Percentiles rank a stretch among this genome's conserved stretches.
phyloP scores from a whole-genome alignment of 2,797 vertebrate genomes.

The Takifugu rubripes region DNA sequence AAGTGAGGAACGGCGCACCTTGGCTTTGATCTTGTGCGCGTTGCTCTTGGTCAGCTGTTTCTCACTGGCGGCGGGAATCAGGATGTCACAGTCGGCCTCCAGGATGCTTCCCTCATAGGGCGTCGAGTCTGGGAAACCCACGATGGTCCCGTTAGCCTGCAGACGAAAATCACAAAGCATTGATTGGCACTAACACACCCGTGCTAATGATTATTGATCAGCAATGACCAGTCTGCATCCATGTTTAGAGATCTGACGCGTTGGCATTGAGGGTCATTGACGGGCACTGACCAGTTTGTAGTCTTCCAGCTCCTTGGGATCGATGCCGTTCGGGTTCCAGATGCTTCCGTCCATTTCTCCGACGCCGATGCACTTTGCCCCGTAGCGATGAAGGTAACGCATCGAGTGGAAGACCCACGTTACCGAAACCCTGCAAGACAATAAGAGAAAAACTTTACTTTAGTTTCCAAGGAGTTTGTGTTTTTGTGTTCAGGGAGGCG shows the following conservation, averaged over 20 bases:
- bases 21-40: slow-evolving; percentile 89
- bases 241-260: too few relatives aligned
- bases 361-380: slow-evolving; percentile 88
- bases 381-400: slow-evolving; percentile 92
- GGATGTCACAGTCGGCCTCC: slow-evolving; percentile 92
- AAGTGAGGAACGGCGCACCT: slow-evolving; percentile 67
- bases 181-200: not conserved
- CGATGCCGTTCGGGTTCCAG: slow-evolving; percentile 91
- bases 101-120: slow-evolving; percentile 87
- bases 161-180: not conserved
- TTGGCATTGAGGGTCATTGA: too few relatives aligned
- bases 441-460: too few relatives aligned
- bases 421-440: slow-evolving; percentile 86
- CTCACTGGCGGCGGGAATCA: slow-evolving; percentile 94
- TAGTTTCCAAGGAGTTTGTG: too few relatives aligned
- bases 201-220: slow-evolving; percentile 62
- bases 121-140: slow-evolving; percentile 88
- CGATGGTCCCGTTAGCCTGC: slow-evolving; percentile 79
- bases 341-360: slow-evolving; percentile 90
- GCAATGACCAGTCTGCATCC: not conserved
- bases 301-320: slow-evolving; percentile 96
- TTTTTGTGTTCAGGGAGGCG: too few relatives aligned
- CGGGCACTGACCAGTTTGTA: slow-evolving; percentile 81
- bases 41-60: slow-evolving; percentile 92
- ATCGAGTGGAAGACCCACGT: slow-evolving; percentile 94